Percentiles rank a stretch among this genome's conserved stretches.
Conservation (phyloP, 2,888 invertebrate genomes). For the Callimorpha dominula region DNA sequence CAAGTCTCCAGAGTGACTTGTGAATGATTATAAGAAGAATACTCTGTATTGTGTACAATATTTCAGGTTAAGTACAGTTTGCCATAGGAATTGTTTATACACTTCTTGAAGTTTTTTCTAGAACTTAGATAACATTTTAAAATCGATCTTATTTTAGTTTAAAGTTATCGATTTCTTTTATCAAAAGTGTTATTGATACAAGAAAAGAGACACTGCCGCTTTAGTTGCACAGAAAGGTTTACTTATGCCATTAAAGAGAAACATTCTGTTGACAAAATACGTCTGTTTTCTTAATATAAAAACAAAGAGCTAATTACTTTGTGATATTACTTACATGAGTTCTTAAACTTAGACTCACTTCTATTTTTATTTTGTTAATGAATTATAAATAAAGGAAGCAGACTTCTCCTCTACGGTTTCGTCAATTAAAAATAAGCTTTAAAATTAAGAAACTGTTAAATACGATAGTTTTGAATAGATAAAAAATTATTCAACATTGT, state of each 20-base stretch:
- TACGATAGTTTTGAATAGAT: background rate
- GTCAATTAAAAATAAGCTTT: background rate
- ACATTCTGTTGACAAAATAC: no score
- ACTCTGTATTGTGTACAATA: conserved; percentile 6
- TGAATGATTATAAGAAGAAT: conserved; percentile 18
- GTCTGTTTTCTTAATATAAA: no score
- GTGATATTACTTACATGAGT: no score
- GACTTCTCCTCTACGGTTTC: background rate
- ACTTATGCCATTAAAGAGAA: no score
- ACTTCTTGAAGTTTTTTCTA: background rate
- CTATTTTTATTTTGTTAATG: no score
- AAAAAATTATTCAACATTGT: background rate
- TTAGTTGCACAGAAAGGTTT: no score
- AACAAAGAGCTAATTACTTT: no score
- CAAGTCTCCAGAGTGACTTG: conserved; percentile 27
- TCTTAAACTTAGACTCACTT: no score
- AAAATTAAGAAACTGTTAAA: background rate
- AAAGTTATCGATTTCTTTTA: no score
- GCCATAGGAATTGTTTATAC: background rate
- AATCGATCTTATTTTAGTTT: background rate
- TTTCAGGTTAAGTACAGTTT: conserved; percentile 9
- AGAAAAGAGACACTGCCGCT: no score
- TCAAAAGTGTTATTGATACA: no score
- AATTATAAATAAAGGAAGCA: no score
- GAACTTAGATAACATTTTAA: background rate